These are phyloP conservation scores for Gephyroberyx darwinii DNA, from an alignment of 2,797 vertebrate species.

Conservation along the genomic window DNA sequence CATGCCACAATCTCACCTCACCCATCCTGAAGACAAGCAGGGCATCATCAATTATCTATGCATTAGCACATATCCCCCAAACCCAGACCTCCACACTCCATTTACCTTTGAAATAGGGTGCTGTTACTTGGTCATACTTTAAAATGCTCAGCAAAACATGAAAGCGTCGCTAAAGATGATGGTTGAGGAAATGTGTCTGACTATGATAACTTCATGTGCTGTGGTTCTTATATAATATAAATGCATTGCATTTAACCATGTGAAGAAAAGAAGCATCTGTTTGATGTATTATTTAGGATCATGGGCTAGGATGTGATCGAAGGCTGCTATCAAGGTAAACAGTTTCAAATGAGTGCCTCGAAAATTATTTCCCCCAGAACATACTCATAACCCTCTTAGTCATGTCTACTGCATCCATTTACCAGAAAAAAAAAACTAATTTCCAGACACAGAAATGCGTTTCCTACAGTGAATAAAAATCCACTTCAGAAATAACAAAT, in stretches of 20 bases:
- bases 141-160: slow-evolving; percentile 25
- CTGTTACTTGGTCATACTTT: slow-evolving; percentile 41
- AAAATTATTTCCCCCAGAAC: slow-evolving; percentile 18
- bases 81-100: slow-evolving; percentile 33
- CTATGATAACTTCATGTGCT: slow-evolving; percentile 55
- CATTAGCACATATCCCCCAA: slow-evolving; percentile 44
- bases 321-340: slow-evolving; percentile 24
- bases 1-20: slow-evolving; percentile 37
- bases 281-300: slow-evolving; percentile 15
- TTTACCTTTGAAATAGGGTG: slow-evolving; percentile 53
- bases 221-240: slow-evolving; percentile 17
- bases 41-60: slow-evolving; percentile 67
- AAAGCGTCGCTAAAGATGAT: slow-evolving; percentile 17
- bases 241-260: slow-evolving; percentile 12
- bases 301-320: slow-evolving; percentile 26
- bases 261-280: slow-evolving; percentile 22
- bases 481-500: slow-evolving; percentile 58
- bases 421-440: background rate
- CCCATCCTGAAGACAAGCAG: slow-evolving; percentile 41
- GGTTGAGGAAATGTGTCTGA: slow-evolving; percentile 51
- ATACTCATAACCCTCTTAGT: slow-evolving; percentile 24
- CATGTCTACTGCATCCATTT: slow-evolving; percentile 7
- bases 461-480: slow-evolving; percentile 41
- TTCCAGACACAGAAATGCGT: slow-evolving; percentile 32
- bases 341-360: slow-evolving; percentile 1